Base-by-base conservation (phyloP, 1,140 invertebrate species). In the Listronotus oregonensis region DNA sequence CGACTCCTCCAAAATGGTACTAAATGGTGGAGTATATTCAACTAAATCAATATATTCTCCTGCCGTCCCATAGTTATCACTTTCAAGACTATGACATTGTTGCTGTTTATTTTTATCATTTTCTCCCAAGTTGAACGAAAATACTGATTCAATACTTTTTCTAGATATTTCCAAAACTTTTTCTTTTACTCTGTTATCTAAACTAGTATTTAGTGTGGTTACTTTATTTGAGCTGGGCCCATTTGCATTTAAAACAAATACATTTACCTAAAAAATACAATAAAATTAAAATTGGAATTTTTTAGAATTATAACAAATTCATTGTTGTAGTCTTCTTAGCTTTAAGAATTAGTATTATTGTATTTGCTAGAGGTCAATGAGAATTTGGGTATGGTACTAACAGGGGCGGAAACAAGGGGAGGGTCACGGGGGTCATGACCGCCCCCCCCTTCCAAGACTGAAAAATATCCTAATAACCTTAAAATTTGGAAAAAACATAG, bases 161-260 rank as follows among this genome's bases (percentile, higher is more conserved):
- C 47, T 58, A n/a, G 66, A 63, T 27, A 67, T 64, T 50, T 64
- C 62, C 27, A 67, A 32, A 11, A 64, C 50, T 47, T 66, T 71
- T 11, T 66, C 44, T 11, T 60, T 54, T 47, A 55, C 46, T 6
- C 54, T 37, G 34, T 50, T 51, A 40, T 47, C 10, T 51, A 21
- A 10, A 21, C 43, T 40, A 9, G n/a, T 6, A 11, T 11, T n/a
- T n/a, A 39, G 31, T 15, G n/a, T 46, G 10, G 9, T 55, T 17
- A 17, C n/a, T 21, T 55, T 40, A 21, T 55, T 37, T 11, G 14
- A 14, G 9, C 42, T 42, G 0, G 31, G 9, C 15, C 60, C 43
- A 7, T 57, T 21, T 15, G 32, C 47, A 31, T 54, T 68, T 17
- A 68, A 17, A 9, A 70, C 61, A 32, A 68, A 65, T 21, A 69